Base-by-base conservation (phyloP, 2,797 vertebrate genomes). In the Lepidocolaptes lacrymiger region DNA sequence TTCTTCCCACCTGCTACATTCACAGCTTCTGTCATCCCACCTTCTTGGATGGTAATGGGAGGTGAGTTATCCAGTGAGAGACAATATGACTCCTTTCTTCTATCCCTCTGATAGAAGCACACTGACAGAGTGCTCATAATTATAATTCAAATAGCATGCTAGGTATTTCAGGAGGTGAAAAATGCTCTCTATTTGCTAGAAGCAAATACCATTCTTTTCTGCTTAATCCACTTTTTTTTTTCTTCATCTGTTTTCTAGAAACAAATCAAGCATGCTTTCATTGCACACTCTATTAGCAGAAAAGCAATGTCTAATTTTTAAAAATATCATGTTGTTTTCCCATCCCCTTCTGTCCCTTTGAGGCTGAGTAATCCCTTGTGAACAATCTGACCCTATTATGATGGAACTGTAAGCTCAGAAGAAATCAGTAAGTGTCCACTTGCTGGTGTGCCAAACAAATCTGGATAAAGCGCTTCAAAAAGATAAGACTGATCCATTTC, bases 161-260 rank as follows among this genome's bases (percentile, higher is more conserved):
- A 73, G 39, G 8, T 73, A 76, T 90, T 96, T 96, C 15, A 92
- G 56, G 61, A 89, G 37, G 41, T 82, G 41, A 80, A 92, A 93
- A 89, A 79, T 67, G 30, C 22, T 68, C 14, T 64, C 51, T 90
- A 5, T 63, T 79, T 80, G 28, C 41, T 83, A 46, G 24, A 39
- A 80, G 36, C 15, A 88, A 93, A 81, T 89, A 49, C 72, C 26
- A 34, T 80, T 77, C 34, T 89, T 83, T 69, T 72, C 72, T 64
- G 22, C 27, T 88, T 83, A 22, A 83, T 91, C 16, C 28, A 58
- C 5, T 22, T 51, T 37, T n/a, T 32, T 55, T 86, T 86, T 24
- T 7, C 4, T 58, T 69, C 41, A 26, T 75, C 51, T 88, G 2
- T 91, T 96, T 88, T 91, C 51, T 77, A 73, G 39, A 62, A 72